Conservation (phyloP, 1,140 invertebrate species). For the Pentalonia nigronervosa region DNA sequence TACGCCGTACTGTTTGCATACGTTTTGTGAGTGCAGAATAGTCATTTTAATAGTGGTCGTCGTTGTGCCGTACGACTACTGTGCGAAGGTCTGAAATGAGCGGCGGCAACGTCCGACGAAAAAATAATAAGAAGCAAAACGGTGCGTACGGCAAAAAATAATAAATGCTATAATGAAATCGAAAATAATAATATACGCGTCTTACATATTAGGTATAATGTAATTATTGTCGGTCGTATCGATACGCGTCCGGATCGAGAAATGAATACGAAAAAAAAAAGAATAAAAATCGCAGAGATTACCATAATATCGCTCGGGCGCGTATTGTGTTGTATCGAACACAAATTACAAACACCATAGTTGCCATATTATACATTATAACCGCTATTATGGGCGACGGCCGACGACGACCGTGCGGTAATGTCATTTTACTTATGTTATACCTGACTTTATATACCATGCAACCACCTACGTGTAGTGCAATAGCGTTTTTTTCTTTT, state of each 20-base stretch:
- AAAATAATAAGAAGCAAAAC: not conserved
- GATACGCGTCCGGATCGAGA: not conserved
- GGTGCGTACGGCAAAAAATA: not conserved
- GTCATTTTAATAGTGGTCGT: too few relatives aligned
- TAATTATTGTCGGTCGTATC: too few relatives aligned
- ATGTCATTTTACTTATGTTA: not conserved
- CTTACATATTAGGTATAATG: not conserved
- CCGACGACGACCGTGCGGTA: not conserved
- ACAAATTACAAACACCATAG: not conserved
- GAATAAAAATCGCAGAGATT: not conserved
- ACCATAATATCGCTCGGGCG: not conserved
- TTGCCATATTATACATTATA: too few relatives aligned
- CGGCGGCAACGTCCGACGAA: not conserved
- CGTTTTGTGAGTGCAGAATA: not conserved
- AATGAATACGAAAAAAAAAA: not conserved
- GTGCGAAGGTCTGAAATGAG: not conserved
- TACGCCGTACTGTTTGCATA: not conserved
- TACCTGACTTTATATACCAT: too few relatives aligned
- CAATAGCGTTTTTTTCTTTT: not conserved
- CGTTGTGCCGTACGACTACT: not conserved
- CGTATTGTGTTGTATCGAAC: not conserved
- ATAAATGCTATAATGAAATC: not conserved
- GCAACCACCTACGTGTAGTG: not conserved
- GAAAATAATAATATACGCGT: constrained; percentile 13
- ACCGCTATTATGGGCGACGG: not conserved